Evolutionary conservation across 1,140 invertebrate genomes (phyloP).

Genomic region (Pogonomyrmex californicus): DNA sequence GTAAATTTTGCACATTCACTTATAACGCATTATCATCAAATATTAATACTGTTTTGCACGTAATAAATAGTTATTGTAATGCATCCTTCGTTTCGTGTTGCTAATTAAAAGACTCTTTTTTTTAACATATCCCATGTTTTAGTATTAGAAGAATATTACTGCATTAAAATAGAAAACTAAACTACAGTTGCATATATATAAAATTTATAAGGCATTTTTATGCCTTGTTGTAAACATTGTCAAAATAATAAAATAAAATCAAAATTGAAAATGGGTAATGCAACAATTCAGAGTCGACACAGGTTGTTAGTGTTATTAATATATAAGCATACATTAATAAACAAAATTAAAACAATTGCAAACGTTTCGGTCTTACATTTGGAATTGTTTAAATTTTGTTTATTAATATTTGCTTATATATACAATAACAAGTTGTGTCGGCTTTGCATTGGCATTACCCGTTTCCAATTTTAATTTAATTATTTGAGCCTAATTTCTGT

Average conservation of each 20-base stretch:
- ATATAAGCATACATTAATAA: too few relatives aligned
- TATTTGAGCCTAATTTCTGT: too few relatives aligned
- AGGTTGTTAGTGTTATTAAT: too few relatives aligned
- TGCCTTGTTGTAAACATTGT: constrained; percentile 1
- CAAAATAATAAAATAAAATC: constrained; percentile 11
- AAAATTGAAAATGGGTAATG: too few relatives aligned
- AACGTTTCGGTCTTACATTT: too few relatives aligned
- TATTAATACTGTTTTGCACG: constrained; percentile 84
- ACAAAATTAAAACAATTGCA: too few relatives aligned
- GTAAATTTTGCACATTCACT: constrained; percentile 47
- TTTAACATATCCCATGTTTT: neutral
- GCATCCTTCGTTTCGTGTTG: constrained; percentile 33
- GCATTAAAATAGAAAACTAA: constrained; percentile 32
- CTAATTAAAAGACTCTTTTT: constrained; percentile 9
- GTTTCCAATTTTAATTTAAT: too few relatives aligned
- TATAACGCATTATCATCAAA: constrained; percentile 73
- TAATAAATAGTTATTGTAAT: constrained; percentile 78
- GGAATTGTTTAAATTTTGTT: too few relatives aligned
- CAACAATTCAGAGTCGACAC: too few relatives aligned
- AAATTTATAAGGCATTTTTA: neutral
- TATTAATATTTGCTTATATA: too few relatives aligned
- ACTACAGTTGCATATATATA: neutral
- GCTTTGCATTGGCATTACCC: too few relatives aligned
- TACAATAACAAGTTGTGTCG: too few relatives aligned
- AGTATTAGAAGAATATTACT: neutral